phyloP scores from a whole-genome alignment of 2,797 vertebrate genomes.

The Anguilla pacifica region DNA sequence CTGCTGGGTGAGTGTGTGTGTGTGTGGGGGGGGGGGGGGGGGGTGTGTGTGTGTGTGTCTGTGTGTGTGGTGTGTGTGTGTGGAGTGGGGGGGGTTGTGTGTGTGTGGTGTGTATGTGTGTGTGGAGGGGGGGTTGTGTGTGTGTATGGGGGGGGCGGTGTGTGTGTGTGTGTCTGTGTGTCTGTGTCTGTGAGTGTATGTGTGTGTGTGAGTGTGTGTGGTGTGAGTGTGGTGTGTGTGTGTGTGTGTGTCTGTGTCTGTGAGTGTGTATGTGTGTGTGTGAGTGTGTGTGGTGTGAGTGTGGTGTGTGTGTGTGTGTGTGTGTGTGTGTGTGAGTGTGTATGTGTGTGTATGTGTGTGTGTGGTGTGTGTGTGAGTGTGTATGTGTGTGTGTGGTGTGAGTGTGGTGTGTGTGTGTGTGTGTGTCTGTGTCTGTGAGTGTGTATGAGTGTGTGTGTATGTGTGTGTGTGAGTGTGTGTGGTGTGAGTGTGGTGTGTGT shows the following conservation, averaged over 20 bases:
- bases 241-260: neutral
- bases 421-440: no score
- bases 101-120: no score
- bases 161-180: no score
- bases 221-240: conserved; percentile 42
- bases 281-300: conserved; percentile 61
- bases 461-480: conserved; percentile 51
- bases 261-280: no score
- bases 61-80: neutral
- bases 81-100: neutral
- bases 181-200: no score
- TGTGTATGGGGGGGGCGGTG: neutral
- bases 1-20: conserved; percentile 80
- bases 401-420: no score
- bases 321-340: no score
- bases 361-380: no score
- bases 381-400: neutral
- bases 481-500: conserved; percentile 41
- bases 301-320: neutral
- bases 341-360: neutral
- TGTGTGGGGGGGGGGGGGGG: no score
- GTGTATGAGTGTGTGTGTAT: no score
- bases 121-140: neutral
- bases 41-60: neutral
- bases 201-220: conserved; percentile 51